These are phyloP conservation scores for Jordanella pulchra DNA, from an alignment of 2,797 vertebrate species.

Conservation along the genomic window DNA sequence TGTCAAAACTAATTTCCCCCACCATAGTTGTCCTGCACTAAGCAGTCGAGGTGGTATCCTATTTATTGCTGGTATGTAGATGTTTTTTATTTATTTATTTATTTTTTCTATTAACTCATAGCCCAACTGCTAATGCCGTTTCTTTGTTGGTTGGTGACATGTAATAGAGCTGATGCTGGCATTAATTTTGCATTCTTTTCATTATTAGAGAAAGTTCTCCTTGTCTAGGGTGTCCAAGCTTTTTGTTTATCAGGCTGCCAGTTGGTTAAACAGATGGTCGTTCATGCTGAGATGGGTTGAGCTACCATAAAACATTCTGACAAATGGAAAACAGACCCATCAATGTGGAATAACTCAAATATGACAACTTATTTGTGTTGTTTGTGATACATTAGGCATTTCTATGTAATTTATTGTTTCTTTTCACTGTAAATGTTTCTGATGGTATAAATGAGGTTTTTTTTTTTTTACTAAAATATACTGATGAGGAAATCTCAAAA, in stretches of 20 bases:
- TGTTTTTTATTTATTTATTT: too few species aligned
- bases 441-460: too few species aligned
- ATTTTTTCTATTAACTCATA: background rate
- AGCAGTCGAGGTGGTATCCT: background rate
- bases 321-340: too few species aligned
- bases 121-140: background rate
- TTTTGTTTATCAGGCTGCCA: background rate
- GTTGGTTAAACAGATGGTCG: background rate
- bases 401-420: too few species aligned
- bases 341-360: too few species aligned
- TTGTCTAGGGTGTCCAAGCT: background rate
- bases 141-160: background rate
- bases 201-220: background rate
- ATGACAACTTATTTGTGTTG: too few species aligned
- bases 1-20: too few species aligned
- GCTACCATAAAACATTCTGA: background rate
- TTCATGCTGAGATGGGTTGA: background rate
- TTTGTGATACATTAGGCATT: too few species aligned
- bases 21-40: background rate
- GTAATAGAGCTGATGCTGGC: too few species aligned
- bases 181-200: background rate
- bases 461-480: too few species aligned
- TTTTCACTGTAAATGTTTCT: too few species aligned
- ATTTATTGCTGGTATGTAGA: background rate
- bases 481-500: too few species aligned